Evolutionary conservation across 2,113 vertebrate genomes (phyloP).

Genomic region (Campylorhamphus procurvoides): DNA sequence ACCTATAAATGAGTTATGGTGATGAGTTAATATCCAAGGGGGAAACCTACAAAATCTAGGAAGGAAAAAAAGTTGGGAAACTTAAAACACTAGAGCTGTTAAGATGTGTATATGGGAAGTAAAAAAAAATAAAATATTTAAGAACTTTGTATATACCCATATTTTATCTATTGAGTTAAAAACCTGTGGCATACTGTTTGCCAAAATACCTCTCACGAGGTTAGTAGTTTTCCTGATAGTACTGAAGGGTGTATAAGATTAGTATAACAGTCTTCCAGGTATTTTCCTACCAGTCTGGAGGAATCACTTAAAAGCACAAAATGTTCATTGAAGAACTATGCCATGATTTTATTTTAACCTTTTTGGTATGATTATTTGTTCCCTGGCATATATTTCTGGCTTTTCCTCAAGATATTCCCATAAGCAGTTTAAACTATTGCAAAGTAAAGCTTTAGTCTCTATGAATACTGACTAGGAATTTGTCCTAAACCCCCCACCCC

Average conservation of each 20-base stretch:
- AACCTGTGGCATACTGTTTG: neutral
- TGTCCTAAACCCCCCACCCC: neutral
- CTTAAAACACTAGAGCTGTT: neutral
- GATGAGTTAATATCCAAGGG: neutral
- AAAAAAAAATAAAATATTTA: neutral
- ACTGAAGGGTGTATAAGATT: neutral
- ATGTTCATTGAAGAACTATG: neutral
- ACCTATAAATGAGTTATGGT: neutral
- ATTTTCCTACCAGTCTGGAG: neutral
- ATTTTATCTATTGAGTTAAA: neutral
- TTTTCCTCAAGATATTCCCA: neutral
- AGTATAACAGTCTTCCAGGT: neutral
- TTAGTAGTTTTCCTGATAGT: neutral
- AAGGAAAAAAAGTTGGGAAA: neutral
- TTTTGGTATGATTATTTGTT: neutral
- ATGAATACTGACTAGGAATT: neutral
- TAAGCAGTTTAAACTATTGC: neutral
- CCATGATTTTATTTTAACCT: conserved; percentile 10
- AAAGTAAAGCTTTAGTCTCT: neutral
- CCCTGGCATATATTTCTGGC: neutral
- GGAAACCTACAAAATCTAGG: neutral
- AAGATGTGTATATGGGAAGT: neutral
- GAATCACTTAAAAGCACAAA: neutral
- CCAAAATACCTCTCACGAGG: neutral
- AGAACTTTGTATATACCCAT: neutral